phyloP scores from a whole-genome alignment of 2,888 invertebrate species.

The Troilus luridus region DNA sequence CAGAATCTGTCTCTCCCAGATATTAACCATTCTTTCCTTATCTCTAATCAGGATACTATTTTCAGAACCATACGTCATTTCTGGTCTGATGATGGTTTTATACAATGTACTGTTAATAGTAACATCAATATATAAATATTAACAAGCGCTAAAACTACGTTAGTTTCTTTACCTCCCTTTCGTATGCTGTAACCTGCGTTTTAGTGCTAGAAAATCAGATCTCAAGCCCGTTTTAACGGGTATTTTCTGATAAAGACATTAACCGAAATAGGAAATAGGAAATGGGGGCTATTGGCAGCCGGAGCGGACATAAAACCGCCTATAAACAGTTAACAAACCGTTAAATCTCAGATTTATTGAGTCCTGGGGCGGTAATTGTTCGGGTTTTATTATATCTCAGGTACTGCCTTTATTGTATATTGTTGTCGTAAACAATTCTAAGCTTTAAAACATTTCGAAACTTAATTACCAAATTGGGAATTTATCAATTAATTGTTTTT shows the following conservation, averaged over 20 bases:
- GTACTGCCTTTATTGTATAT: not conserved
- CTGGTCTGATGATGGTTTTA: no score
- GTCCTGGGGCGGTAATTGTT: not conserved
- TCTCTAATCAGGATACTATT: no score
- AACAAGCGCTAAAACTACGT: no score
- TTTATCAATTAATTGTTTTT: not conserved
- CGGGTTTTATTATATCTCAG: not conserved
- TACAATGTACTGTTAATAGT: no score
- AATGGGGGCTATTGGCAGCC: not conserved
- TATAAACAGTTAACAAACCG: constrained; percentile 22
- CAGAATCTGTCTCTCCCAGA: no score
- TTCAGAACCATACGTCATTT: no score
- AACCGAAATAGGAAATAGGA: not conserved
- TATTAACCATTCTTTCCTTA: no score
- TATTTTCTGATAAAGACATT: not conserved
- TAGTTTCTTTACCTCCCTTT: not conserved
- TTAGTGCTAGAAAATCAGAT: not conserved
- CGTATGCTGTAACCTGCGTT: not conserved
- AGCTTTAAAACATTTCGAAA: not conserved
- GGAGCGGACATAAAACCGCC: not conserved
- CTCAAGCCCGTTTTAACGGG: not conserved
- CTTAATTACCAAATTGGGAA: not conserved
- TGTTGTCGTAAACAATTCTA: not conserved
- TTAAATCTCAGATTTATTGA: constrained; percentile 8
- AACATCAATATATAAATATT: no score